phyloP scores from a whole-genome alignment of 2,888 invertebrate genomes.

The Drosophila rubida region DNA sequence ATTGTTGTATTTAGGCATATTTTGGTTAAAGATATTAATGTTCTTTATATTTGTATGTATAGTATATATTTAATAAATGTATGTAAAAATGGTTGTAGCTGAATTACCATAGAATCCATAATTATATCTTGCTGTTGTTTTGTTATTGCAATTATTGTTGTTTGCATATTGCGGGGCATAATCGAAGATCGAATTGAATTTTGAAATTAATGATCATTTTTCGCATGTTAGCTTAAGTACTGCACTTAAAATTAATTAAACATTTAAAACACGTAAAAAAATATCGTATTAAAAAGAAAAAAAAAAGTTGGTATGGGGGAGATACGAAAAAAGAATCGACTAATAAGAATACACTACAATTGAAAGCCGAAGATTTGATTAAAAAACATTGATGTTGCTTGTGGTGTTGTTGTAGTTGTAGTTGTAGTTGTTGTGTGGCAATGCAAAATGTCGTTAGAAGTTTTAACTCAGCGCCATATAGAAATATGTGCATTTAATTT shows the following conservation, averaged over 20 bases:
- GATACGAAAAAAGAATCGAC: constrained; percentile 9
- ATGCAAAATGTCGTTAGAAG: neutral
- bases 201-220: constrained; percentile 31
- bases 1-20: constrained; percentile 46
- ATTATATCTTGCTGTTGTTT: constrained; percentile 12
- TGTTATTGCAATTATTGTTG: constrained; percentile 1
- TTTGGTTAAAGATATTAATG: constrained; percentile 37
- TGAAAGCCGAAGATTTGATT: constrained; percentile 45
- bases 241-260: constrained; percentile 64
- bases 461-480: constrained; percentile 30
- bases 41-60: constrained; percentile 2
- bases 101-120: constrained; percentile 17
- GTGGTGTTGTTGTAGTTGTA: constrained; percentile 5
- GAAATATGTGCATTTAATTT: constrained; percentile 41
- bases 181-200: constrained; percentile 21
- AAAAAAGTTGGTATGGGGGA: constrained; percentile 9
- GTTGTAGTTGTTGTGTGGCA: constrained; percentile 12
- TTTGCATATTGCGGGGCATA: constrained; percentile 11
- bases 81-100: constrained; percentile 33
- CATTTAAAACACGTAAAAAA: constrained; percentile 46
- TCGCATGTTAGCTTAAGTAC: constrained; percentile 51
- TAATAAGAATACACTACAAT: constrained; percentile 45
- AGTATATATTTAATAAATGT: constrained; percentile 40
- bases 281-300: constrained; percentile 1
- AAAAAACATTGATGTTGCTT: constrained; percentile 3